Evolutionary conservation across 2,888 invertebrate genomes (phyloP), one percentile per base, ranked within the genome.

Genomic region (Epistrophella euchroma): DNA sequence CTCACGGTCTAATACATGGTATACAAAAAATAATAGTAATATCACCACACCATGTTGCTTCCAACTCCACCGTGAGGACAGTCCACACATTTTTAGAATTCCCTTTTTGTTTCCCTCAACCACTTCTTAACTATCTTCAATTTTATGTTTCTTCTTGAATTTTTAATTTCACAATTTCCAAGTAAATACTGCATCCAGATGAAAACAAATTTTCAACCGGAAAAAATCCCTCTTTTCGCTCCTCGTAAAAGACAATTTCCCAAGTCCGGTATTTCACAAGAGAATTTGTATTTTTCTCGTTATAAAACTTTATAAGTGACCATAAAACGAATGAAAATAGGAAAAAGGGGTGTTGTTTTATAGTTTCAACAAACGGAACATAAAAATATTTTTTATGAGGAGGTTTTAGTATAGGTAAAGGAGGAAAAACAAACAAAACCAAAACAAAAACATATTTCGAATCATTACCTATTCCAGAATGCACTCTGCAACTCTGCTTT

Each of bases 231-330:
- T 13, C 11, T 15, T 28, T 43, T 28, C 11, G 4, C 28, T 13
- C 19, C 19, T 19, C 60, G 19, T 60, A 40, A 28, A 64, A 64
- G 45, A 64, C 64, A 64, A 45, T 43, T 60, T 25, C 19, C 64
- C 19, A 19, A 47, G 47, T 64, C 28, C 13, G 25, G 7, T 47
- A 35, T 66, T 17, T 25, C 11, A 25, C n/a, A 17, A 28, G 43
- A 43, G 43, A 43, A 43, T 35, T 62, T 52, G 45, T 47, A 28
- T 5, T 78, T 72, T 72, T 58, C 19, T 62, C 40, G 50, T 58
- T 47, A 68, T 68, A 77, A 19, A 62, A 52, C 68, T 60, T 68
- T 52, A 37, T 40, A 75, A 81, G 45, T 72, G 76, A 66, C 76
- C 71, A 77, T 72, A 37, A 45, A 82, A 52, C n/a, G n/a, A 77